These are phyloP conservation scores for Caprella mutica DNA, from an alignment of 2,888 invertebrate species.

Conservation along the genomic window DNA sequence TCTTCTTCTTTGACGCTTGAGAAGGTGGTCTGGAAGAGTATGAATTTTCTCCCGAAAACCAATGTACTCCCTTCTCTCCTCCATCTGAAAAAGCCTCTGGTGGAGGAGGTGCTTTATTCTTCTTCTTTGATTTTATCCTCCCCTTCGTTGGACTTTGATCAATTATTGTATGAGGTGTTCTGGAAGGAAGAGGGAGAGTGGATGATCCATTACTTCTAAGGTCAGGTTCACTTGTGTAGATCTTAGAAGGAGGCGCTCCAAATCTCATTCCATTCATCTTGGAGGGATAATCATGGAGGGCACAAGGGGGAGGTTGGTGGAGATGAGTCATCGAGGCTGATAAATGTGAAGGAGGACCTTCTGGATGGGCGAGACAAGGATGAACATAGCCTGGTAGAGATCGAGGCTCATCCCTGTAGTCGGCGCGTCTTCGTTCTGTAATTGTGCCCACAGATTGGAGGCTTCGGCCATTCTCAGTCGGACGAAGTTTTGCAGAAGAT, in stretches of 20 bases:
- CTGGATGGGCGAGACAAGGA: not conserved
- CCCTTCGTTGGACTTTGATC: slow-evolving; percentile 45
- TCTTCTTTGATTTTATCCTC: slow-evolving; percentile 52
- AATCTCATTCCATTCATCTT: not conserved
- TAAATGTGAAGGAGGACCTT: not conserved
- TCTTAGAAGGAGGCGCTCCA: slow-evolving; percentile 1
- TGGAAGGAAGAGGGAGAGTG: not conserved
- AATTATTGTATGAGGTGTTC: slow-evolving; percentile 26
- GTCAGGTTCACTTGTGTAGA: slow-evolving; percentile 31
- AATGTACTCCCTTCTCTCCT: not conserved
- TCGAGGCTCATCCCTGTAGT: slow-evolving; percentile 36
- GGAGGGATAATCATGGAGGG: not conserved
- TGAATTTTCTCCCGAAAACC: slow-evolving; percentile 3
- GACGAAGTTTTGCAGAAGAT: slow-evolving; percentile 54
- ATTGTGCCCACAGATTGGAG: slow-evolving; percentile 72
- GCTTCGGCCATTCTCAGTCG: slow-evolving; percentile 71
- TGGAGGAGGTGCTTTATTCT: slow-evolving; percentile 64
- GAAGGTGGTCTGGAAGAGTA: not conserved
- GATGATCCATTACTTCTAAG: slow-evolving; percentile 19
- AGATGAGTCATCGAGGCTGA: slow-evolving; percentile 9
- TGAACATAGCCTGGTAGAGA: not conserved
- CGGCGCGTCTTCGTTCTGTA: slow-evolving; percentile 53
- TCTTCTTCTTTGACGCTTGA: slow-evolving; percentile 9
- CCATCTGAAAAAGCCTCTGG: slow-evolving; percentile 38
- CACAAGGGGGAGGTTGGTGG: slow-evolving; percentile 4